Evolutionary conservation across 2,113 vertebrate genomes (phyloP).

Genomic region (Gallinago paraguaiae): DNA sequence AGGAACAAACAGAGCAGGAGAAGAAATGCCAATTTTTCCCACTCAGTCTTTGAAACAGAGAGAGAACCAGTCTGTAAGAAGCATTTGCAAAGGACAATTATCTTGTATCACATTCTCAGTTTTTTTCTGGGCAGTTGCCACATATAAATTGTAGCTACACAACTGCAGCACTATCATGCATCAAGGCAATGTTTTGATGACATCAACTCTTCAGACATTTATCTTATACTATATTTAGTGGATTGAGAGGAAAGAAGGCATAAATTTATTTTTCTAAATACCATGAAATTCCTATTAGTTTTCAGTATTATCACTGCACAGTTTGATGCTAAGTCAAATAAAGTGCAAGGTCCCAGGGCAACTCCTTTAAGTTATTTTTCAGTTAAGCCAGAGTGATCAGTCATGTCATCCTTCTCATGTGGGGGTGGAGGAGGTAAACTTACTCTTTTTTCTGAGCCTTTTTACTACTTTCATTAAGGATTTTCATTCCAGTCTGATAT

Average conservation of each 20-base stretch:
- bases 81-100: background rate
- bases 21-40: background rate
- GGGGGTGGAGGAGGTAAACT: slow-evolving; percentile 35
- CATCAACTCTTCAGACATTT: background rate
- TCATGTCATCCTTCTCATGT: background rate
- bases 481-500: slow-evolving; percentile 87
- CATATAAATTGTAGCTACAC: background rate
- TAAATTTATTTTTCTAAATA: background rate
- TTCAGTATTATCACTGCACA: background rate
- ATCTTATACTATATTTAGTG: background rate
- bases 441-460: slow-evolving; percentile 92
- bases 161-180: background rate
- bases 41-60: background rate
- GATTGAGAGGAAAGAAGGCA: background rate
- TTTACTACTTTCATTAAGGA: slow-evolving; percentile 89
- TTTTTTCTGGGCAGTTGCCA: background rate
- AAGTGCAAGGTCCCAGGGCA: background rate
- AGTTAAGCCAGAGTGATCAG: background rate
- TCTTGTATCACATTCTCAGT: rapidly evolving
- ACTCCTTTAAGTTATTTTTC: background rate
- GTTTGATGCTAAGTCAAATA: background rate
- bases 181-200: background rate
- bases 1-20: background rate
- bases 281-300: background rate
- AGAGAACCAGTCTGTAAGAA: background rate